Conservation (phyloP, 2,888 invertebrate genomes). For the Gymnocheta viridis region DNA sequence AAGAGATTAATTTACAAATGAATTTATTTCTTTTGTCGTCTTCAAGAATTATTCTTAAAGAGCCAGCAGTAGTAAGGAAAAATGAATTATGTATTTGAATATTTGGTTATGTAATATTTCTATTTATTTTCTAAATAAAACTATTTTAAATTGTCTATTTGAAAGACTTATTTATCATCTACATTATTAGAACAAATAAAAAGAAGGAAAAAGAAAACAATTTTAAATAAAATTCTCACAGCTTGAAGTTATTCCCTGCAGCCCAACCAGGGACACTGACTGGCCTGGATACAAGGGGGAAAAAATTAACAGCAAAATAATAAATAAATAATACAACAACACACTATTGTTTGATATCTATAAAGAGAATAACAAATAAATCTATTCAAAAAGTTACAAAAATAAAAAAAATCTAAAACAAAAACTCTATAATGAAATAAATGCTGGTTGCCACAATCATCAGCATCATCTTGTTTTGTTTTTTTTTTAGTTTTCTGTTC, state of each 20-base stretch:
- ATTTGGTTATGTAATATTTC: not conserved
- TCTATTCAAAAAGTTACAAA: constrained; percentile 35
- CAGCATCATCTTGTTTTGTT: constrained; percentile 4
- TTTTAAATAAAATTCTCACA: constrained; percentile 28
- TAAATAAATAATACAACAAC: constrained; percentile 41
- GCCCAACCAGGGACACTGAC: constrained; percentile 4
- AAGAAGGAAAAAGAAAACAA: not conserved
- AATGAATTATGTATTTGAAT: not conserved
- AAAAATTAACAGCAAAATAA: constrained; percentile 35
- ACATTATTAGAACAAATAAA: constrained; percentile 5
- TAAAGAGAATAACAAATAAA: constrained; percentile 39
- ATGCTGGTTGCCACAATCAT: constrained; percentile 27
- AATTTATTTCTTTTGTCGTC: not conserved
- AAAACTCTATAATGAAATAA: constrained; percentile 48
- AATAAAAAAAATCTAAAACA: constrained; percentile 14
- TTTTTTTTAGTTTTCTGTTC: constrained; percentile 9
- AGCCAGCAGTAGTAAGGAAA: constrained; percentile 8
- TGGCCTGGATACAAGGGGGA: constrained; percentile 7
- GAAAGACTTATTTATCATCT: not conserved
- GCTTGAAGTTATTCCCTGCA: constrained; percentile 6
- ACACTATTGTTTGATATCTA: constrained; percentile 56
- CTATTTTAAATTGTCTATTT: constrained; percentile 17
- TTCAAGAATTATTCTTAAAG: not conserved
- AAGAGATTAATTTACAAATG: not conserved
- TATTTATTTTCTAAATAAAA: not conserved